Evolutionary conservation across 2,888 invertebrate species (phyloP), one percentile per base, ranked within the genome.

Genomic region (Ferdinandea cuprea): DNA sequence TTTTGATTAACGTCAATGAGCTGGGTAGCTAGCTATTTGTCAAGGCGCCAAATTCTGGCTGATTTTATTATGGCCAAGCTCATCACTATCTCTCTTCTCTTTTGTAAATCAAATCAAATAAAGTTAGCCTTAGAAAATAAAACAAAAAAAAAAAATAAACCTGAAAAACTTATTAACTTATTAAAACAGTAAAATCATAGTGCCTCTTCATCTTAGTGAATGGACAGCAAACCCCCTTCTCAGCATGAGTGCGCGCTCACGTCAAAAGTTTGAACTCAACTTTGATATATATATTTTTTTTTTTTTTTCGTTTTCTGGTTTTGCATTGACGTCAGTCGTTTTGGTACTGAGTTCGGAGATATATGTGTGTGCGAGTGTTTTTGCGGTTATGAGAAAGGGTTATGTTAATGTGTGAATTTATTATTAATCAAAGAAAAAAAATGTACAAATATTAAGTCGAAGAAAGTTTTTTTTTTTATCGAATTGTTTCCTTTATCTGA

Each of bases 251-350:
- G 40, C 13, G 35, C 30, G 37, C 54, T 11, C 40, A 74, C 73
- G 65, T 73, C 65, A 73, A 65, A 59, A 81, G 71, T 71, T 65
- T 66, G 52, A 66, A 76, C 40, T 81, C 61, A 68, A 74, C 54
- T 48, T 68, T 68, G n/a, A 8, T n/a, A n/a, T n/a, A n/a, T n/a
- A 13, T 13, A 17, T 46, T 52, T 32, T 71, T 52, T 71, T 69
- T 71, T 69, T 44, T 76, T 30, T 46, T 32, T 48, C 65, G 50
- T 63, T 71, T 81, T 71, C 77, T 72, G 81, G 71, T 81, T 71
- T 66, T 77, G 76, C 81, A 81, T 81, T 81, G 81, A 81, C 81
- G 81, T 81, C 81, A 77, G 80, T 48, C 44, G 56, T 11, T n/a
- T n/a, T n/a, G n/a, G n/a, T n/a, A n/a, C n/a, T n/a, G n/a, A n/a